These are phyloP conservation scores for Pygocentrus nattereri DNA, from an alignment of 2,797 vertebrate species.

Conservation along the genomic window DNA sequence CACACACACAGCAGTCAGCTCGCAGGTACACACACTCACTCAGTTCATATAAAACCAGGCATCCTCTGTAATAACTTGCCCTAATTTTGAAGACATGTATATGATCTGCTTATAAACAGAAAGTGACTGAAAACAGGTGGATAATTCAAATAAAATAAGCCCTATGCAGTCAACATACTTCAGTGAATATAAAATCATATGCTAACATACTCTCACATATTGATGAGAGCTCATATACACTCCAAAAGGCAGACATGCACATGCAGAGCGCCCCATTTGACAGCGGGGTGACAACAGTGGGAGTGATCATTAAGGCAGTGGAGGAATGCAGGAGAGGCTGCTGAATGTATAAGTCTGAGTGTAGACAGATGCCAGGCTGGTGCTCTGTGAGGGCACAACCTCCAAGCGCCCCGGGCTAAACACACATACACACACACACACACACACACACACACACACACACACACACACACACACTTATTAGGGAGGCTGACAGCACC, in stretches of 20 bases:
- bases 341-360: constrained; percentile 23
- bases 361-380: constrained; percentile 69
- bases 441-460: constrained; percentile 41
- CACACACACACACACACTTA: constrained; percentile 62
- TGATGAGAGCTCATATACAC: background rate
- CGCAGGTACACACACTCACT: constrained; percentile 35
- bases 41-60: background rate
- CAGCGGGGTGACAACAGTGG: background rate
- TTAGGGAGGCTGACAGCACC: constrained; percentile 81
- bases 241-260: background rate
- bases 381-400: constrained; percentile 54
- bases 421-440: constrained; percentile 49
- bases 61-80: too few relatives aligned
- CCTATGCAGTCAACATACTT: background rate
- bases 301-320: constrained; percentile 51
- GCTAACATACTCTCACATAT: background rate
- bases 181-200: background rate
- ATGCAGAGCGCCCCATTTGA: background rate
- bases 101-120: background rate
- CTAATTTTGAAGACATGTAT: too few relatives aligned
- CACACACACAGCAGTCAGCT: constrained; percentile 20
- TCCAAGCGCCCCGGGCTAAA: constrained; percentile 54
- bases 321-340: constrained; percentile 27
- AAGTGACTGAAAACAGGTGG: background rate
- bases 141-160: background rate